A percentile compares a stretch with the other conserved stretches of the same genome.
Evolutionary conservation across 2,797 vertebrate species (phyloP).

Genomic region (Hybognathus amarus): DNA sequence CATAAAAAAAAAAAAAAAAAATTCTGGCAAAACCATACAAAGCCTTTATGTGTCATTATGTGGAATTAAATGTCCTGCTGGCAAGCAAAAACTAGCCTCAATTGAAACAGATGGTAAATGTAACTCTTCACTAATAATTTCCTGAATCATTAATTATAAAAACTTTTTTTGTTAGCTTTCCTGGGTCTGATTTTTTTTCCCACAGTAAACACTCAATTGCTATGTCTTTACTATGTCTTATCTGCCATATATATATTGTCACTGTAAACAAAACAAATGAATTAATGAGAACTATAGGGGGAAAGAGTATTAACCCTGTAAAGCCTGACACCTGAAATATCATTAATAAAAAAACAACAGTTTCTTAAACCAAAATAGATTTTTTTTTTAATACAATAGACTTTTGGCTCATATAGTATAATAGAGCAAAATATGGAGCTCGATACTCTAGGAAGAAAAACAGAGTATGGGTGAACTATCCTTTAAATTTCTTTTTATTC

Average conservation of each 20-base stretch:
- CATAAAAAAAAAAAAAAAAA: too few relatives aligned
- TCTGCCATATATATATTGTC: not conserved
- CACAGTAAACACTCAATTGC: not conserved
- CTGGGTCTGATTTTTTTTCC: not conserved
- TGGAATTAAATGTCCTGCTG: constrained; percentile 39
- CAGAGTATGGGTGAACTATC: not conserved
- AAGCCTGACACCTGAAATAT: not conserved
- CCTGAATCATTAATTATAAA: constrained; percentile 36
- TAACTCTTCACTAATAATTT: constrained; percentile 49
- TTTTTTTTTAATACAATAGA: not conserved
- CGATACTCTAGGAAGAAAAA: not conserved
- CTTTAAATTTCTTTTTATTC: not conserved
- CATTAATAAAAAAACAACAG: not conserved
- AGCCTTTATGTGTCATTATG: constrained; percentile 22
- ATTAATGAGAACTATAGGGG: not conserved
- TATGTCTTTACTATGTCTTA: not conserved
- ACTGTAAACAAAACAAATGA: not conserved
- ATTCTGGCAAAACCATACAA: constrained; percentile 26
- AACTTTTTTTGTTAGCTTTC: not conserved
- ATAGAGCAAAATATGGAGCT: not conserved
- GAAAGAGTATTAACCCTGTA: not conserved
- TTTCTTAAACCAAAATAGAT: not conserved
- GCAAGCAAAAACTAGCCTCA: not conserved
- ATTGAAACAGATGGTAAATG: constrained; percentile 39
- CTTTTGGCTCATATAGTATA: not conserved